Evolutionary conservation across 2,888 invertebrate genomes (phyloP), one percentile per base, ranked within the genome.

Genomic region (Cheilosia urbana): DNA sequence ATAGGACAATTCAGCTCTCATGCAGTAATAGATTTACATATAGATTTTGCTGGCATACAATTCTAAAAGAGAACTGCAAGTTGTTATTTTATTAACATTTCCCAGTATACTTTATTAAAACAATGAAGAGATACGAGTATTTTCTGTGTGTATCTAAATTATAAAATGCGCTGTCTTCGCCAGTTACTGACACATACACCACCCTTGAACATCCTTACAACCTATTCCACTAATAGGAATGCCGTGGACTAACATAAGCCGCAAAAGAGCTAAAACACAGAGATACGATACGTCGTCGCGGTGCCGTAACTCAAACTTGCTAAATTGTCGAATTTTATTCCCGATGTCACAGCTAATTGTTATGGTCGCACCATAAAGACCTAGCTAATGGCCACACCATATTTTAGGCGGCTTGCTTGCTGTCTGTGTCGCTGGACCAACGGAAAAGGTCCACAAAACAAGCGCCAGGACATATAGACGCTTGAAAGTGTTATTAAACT

Each of bases 301-400:
- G 57, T 65, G 76, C 60, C 82, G 62, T 78, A 72, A 55, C 65
- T 65, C 34, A 58, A 65, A 78, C 37, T 72, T 53, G 72, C 83
- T 75, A 63, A 83, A 66, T 78, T 71, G 84, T 80, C 65, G 75
- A 71, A 80, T 84, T 80, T 85, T 75, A 76, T 85, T 76, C 55
- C 49, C 71, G 62, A 76, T 85, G 85, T 85, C 85, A 80, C 60
- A 68, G 81, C 85, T 85, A 85, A 85, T 85, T 85, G 81, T 85
- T 76, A 81, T 81, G 71, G 75, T 62, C 85, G 49, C 80, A 66
- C 85, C 65, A 76, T 85, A 85, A 85, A 81, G 85, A 85, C 85
- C 72, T 68, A 62, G 71, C 84, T 85, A 85, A 85, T 80, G 76
- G 85, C 65, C 75, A 21, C 69, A 75, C 75, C 76, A 81, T 72